Percentiles rank a stretch among this genome's conserved stretches.
Conservation (phyloP, 2,888 invertebrate genomes). For the Spilosoma lubricipeda region DNA sequence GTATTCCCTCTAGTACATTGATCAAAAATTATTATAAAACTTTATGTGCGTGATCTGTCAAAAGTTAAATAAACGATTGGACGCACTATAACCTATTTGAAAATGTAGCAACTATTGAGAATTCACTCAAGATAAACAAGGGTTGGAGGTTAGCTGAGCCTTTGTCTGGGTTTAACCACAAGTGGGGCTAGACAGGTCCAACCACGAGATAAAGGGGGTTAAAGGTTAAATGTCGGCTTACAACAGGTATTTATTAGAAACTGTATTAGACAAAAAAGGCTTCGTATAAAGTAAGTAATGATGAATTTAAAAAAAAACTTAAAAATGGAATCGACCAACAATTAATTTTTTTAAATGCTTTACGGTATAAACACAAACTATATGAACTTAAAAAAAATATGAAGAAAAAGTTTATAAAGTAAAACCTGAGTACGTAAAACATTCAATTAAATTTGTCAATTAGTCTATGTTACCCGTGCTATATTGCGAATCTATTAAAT, state of each 20-base stretch:
- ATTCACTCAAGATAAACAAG: conserved; percentile 7
- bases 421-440: too few relatives aligned
- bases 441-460: too few relatives aligned
- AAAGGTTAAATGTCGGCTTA: conserved; percentile 3
- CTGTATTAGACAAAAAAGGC: neutral
- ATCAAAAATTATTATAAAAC: too few relatives aligned
- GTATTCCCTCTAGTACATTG: too few relatives aligned
- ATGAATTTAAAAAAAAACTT: neutral
- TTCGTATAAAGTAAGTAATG: neutral
- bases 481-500: too few relatives aligned
- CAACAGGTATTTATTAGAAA: neutral
- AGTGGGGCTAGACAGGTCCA: conserved; percentile 13
- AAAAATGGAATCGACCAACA: neutral
- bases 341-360: neutral
- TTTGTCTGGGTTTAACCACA: conserved; percentile 14
- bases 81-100: neutral
- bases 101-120: conserved; percentile 10
- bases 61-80: too few relatives aligned
- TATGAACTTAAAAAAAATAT: too few relatives aligned
- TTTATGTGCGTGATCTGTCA: too few relatives aligned
- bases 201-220: conserved; percentile 10
- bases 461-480: too few relatives aligned
- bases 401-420: too few relatives aligned
- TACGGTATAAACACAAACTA: neutral
- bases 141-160: conserved; percentile 3